Evolutionary conservation across 2,888 invertebrate species (phyloP), one percentile per base, ranked within the genome.

Genomic region (Xiphydria camelus): DNA sequence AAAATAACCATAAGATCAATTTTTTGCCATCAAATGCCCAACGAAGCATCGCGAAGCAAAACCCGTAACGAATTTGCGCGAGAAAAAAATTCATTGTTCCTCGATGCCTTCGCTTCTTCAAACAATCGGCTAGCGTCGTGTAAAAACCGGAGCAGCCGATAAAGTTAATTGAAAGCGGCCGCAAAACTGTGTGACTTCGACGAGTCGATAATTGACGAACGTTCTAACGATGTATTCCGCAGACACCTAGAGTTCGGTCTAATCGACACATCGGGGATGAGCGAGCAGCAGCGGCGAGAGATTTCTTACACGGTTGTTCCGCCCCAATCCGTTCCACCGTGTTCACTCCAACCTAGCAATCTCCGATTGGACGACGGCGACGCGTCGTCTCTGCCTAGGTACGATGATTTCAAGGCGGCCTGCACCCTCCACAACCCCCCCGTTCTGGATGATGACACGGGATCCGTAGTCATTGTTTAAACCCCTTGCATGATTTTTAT

Each of bases 291-390:
- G 69, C 80, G 92, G 18, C 83, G 89, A 51, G 91, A 92, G 77
- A 92, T 93, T 65, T 91, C 91, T 2, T 93, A 93, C 73, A 91
- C 91, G 1, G 90, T 91, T 33, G 91, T 92, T 10, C 89, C 91
- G 56, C 78, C 79, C 10, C 88, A 49, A 79, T 77, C 69, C 82
- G 83, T 60, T 81, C 83, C 20, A 80, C 66, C 63, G 40, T 62
- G 65, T 54, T 53, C 63, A 23, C 53, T 70, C 40, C 70, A 68
- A 44, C 61, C 68, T 45, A 68, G 64, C 49, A 74, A 71, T 64
- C 58, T 64, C 41, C 68, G 70, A 49, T 57, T 68, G 57, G 65
- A 70, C 49, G 62, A 68, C 23, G 55, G 54, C 46, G 70, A 71
- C 29, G 35, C 38, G 7, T 56, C 60, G 39, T 59, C 64, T 48